Conservation (phyloP, 2,797 vertebrate genomes). For the Antennarius maculatus region DNA sequence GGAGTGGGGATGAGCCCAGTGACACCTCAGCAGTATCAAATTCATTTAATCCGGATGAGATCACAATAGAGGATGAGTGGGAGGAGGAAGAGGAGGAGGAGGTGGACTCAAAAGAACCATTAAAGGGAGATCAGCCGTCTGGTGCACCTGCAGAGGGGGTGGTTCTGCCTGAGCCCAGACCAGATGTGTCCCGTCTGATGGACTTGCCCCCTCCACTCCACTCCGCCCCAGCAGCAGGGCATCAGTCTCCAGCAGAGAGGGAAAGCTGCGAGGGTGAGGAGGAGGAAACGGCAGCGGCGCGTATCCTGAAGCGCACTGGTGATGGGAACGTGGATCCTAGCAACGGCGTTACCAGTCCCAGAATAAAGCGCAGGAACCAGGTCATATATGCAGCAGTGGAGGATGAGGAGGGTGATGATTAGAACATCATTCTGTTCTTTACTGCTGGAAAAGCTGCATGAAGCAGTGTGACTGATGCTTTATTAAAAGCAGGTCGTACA, state of each 20-base stretch:
- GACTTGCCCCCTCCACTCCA: conserved; percentile 68
- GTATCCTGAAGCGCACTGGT: conserved; percentile 87
- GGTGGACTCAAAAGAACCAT: conserved; percentile 34
- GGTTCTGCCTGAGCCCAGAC: conserved; percentile 78
- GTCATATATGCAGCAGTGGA: conserved; percentile 87
- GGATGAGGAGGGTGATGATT: conserved; percentile 78
- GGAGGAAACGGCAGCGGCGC: conserved; percentile 28
- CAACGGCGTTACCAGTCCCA: conserved; percentile 75
- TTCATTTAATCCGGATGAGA: conserved; percentile 95
- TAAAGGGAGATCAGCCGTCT: conserved; percentile 23
- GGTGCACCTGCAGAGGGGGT: conserved; percentile 47
- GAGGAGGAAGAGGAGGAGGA: conserved; percentile 79
- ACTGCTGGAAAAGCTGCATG: background rate
- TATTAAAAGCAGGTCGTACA: background rate
- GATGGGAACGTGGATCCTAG: conserved; percentile 53
- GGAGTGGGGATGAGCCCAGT: conserved; percentile 87
- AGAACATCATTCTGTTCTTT: conserved; percentile 17
- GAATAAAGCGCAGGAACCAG: conserved; percentile 96
- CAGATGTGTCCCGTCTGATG: conserved; percentile 25
- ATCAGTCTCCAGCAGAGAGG: conserved; percentile 24
- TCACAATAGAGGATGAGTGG: conserved; percentile 93
- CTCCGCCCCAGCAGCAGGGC: conserved; percentile 48
- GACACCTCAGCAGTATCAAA: conserved; percentile 87
- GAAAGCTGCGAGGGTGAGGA: conserved; percentile 23
- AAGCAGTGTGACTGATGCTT: background rate